Evolutionary conservation across 2,797 vertebrate genomes (phyloP).

Genomic region (Etheostoma nigrum): DNA sequence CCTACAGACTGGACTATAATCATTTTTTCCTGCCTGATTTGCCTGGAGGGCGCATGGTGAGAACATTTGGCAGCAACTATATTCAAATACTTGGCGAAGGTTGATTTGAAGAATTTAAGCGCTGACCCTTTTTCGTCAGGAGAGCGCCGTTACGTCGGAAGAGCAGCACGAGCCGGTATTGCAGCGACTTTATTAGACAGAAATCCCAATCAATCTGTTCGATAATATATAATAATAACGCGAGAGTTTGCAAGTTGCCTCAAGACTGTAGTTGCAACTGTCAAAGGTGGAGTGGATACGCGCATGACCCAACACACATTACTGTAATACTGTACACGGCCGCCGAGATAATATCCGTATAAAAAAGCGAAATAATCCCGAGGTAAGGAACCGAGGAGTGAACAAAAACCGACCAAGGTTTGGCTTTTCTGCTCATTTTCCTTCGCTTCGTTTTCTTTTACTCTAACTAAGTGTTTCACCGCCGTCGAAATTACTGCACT

Average conservation of each 20-base stretch:
- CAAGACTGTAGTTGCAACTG: slow-evolving; percentile 87
- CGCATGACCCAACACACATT: slow-evolving; percentile 86
- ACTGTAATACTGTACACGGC: slow-evolving; percentile 85
- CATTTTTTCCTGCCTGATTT: neutral
- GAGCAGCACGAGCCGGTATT: slow-evolving; percentile 75
- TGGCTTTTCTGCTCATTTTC: slow-evolving; percentile 67
- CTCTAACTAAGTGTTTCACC: slow-evolving; percentile 73
- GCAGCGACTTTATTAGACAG: slow-evolving; percentile 74
- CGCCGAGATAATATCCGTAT: slow-evolving; percentile 84
- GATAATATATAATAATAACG: slow-evolving; percentile 85
- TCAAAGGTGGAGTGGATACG: slow-evolving; percentile 89
- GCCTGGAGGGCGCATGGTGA: slow-evolving; percentile 20
- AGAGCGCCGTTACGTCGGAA: slow-evolving; percentile 82
- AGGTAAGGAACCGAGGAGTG: slow-evolving; percentile 84
- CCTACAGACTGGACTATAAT: slow-evolving; percentile 21
- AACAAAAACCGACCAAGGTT: slow-evolving; percentile 58
- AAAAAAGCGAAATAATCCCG: slow-evolving; percentile 81
- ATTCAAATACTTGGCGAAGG: slow-evolving; percentile 61
- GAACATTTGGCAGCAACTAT: slow-evolving; percentile 58
- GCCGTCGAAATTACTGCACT: slow-evolving; percentile 82
- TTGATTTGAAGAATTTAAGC: slow-evolving; percentile 76
- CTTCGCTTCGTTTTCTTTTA: slow-evolving; percentile 73
- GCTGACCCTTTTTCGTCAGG: slow-evolving; percentile 80
- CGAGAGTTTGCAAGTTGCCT: slow-evolving; percentile 88
- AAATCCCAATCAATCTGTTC: slow-evolving; percentile 69